These are phyloP conservation scores for Pristis pectinata DNA, from an alignment of 2,797 vertebrate genomes.

Conservation along the genomic window DNA sequence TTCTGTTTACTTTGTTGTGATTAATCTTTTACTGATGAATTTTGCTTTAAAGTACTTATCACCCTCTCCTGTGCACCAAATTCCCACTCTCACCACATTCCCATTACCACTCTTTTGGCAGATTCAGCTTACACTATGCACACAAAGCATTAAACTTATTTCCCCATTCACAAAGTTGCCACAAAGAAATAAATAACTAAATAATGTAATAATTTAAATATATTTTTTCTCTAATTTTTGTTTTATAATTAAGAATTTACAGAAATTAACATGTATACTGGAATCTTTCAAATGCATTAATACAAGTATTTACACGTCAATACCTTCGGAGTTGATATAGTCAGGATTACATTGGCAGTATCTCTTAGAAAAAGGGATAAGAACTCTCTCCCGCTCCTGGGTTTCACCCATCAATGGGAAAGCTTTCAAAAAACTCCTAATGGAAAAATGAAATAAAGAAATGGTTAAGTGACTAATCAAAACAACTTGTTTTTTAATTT, in stretches of 20 bases:
- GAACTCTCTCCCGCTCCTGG: constrained; percentile 85
- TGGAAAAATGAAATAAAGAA: not conserved
- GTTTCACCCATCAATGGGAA: constrained; percentile 96
- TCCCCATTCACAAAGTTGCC: no score
- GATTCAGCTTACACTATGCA: not conserved
- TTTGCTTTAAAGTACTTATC: not conserved
- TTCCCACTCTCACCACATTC: not conserved
- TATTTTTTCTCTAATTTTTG: not conserved
- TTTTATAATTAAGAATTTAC: not conserved
- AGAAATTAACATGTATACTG: not conserved
- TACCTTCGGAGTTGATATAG: constrained; percentile 79
- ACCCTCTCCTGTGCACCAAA: not conserved
- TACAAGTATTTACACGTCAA: not conserved
- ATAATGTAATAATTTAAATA: not conserved
- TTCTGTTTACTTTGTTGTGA: not conserved
- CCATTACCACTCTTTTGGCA: not conserved
- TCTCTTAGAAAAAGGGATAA: constrained; percentile 86
- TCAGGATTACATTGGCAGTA: constrained; percentile 84
- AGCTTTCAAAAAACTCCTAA: constrained; percentile 84
- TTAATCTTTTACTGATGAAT: not conserved
- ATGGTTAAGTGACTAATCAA: not conserved
- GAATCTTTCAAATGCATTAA: not conserved
- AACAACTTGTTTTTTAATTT: no score
- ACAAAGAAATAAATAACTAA: not conserved
- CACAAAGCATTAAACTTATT: not conserved